Evolutionary conservation across 2,888 invertebrate species (phyloP).

Genomic region (Belgica antarctica): DNA sequence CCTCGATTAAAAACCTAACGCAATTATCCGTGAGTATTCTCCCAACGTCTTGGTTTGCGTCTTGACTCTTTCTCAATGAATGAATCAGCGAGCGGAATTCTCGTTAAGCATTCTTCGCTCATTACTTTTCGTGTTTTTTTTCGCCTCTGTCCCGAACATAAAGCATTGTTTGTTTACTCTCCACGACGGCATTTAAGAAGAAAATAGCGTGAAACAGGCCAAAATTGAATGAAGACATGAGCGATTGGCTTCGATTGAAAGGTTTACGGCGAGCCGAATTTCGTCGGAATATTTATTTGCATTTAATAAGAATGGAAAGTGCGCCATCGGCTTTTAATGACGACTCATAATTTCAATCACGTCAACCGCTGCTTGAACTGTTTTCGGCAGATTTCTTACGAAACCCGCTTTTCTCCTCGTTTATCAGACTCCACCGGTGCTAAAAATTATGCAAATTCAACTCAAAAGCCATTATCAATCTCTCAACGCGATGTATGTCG

Average conservation of each 20-base stretch:
- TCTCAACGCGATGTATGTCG: too few species aligned
- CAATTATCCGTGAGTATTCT: slow-evolving; percentile 37
- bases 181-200: too few species aligned
- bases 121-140: not conserved
- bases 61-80: slow-evolving; percentile 15
- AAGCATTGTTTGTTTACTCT: not conserved
- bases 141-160: not conserved
- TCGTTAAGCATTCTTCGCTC: too few species aligned
- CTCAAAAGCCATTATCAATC: slow-evolving; percentile 9
- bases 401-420: not conserved
- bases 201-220: not conserved
- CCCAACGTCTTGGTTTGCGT: slow-evolving; percentile 2
- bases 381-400: not conserved
- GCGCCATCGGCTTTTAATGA: not conserved
- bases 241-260: not conserved
- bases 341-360: not conserved
- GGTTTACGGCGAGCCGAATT: too few species aligned
- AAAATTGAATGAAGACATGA: not conserved
- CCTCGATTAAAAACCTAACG: slow-evolving; percentile 37
- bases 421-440: not conserved
- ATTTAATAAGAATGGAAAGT: not conserved
- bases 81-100: slow-evolving; percentile 3
- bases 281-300: slow-evolving; percentile 1
- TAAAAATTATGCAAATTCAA: not conserved
- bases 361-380: not conserved